Base-by-base conservation (phyloP, 2,888 invertebrate genomes). In the Bellardia pandia region DNA sequence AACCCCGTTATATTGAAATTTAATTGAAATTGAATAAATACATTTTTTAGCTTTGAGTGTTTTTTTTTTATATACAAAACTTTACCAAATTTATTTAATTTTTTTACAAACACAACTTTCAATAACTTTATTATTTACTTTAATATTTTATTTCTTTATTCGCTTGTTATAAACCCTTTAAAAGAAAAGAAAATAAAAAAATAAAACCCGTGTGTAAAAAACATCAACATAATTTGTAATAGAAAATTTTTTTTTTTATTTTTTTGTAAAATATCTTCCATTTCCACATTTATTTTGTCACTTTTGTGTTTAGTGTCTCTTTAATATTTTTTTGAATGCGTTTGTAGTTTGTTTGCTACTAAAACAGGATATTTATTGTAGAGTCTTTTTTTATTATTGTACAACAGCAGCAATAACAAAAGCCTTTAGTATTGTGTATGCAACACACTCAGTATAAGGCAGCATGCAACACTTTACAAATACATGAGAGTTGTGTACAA, bases 351-450 rank as follows among this genome's bases (percentile, higher is more conserved):
- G 71, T 16, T 8, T 40, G 51, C 42, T 79, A 74, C 69, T 79
- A 58, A 71, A 76, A 58, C 79, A 60, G 86, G 86, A 79, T 83
- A 83, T 83, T 79, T 86, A 83, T 83, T 75, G 71, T 79, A 60
- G 16, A 51, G 23, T 23, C 23, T 1, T 23, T 58, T 74, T 68
- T 60, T 23, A 6, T 37, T 33, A 33, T 33, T 33, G 33, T 33
- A 33, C 42, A 42, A 53, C 60, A 68, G 48, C 66, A 75, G 58
- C 11, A 30, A 40, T 58, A 71, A 69, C 60, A 76, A 76, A 62
- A 69, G 37, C 56, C 68, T 76, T 62, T 82, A 69, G 74, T 48
- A 66, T 74, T 56, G 51, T 76, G 42, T 71, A 51, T 76, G 82
- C 58, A 68, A 62, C 8, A 66, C 40, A 72, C 60, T n/a, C 71